A percentile compares a stretch with the other conserved stretches of the same genome.
Evolutionary conservation across 2,888 invertebrate species (phyloP).

Genomic region (Adelognathus sp.): DNA sequence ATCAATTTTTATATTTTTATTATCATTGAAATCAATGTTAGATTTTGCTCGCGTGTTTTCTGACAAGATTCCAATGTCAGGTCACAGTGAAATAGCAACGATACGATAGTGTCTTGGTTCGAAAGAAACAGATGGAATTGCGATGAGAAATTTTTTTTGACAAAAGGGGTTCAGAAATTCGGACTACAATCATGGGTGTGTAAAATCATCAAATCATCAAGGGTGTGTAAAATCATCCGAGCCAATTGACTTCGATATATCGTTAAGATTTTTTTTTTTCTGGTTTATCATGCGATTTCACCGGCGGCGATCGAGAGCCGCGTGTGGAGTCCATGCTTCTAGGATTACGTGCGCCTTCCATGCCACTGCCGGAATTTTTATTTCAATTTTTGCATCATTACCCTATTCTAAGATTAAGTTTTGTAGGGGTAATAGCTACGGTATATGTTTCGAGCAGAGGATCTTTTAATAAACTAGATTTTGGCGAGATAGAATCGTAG

Average conservation of each 20-base stretch:
- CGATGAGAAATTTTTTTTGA: neutral
- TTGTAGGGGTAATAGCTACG: constrained; percentile 11
- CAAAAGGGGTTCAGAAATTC: neutral
- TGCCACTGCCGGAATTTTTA: constrained; percentile 19
- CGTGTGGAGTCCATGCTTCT: constrained; percentile 41
- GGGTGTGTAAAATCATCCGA: too few relatives aligned
- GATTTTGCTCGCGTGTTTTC: neutral
- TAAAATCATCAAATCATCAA: too few relatives aligned
- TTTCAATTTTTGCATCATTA: neutral
- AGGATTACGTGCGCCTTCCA: constrained; percentile 8
- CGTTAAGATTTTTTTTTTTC: neutral
- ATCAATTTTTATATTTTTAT: neutral
- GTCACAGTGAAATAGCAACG: neutral
- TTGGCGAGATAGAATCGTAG: neutral
- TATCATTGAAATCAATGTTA: neutral
- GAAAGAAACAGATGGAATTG: neutral
- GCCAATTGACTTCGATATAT: neutral
- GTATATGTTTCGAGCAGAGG: constrained; percentile 3
- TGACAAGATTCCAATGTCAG: neutral
- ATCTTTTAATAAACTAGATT: neutral
- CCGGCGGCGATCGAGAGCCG: constrained; percentile 39
- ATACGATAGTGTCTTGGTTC: neutral
- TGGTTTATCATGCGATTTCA: constrained; percentile 26
- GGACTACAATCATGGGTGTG: neutral
- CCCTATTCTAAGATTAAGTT: constrained; percentile 19